Conservation (phyloP, 2,113 vertebrate genomes). For the Rousettus leschenaultii region DNA sequence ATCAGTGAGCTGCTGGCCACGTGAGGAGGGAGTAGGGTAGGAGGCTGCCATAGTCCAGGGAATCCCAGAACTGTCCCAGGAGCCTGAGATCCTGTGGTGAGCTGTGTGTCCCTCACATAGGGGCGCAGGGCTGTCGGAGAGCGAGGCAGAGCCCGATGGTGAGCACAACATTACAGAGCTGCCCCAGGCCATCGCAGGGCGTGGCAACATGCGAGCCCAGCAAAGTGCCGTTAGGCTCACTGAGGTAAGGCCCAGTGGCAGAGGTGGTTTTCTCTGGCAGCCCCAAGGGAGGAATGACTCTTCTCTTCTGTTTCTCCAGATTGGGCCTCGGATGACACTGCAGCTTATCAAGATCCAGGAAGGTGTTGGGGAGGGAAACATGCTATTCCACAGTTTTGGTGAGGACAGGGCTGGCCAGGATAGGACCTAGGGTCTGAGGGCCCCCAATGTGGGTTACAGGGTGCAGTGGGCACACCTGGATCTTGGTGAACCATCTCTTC, state of each 20-base stretch:
- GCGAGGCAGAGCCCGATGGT: conserved; percentile 92
- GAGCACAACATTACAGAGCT: conserved; percentile 93
- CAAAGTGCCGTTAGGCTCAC: conserved; percentile 94
- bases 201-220: conserved; percentile 91
- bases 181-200: conserved; percentile 88
- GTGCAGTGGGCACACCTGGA: rapidly evolving
- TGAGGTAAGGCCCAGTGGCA: conserved; percentile 79
- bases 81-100: neutral
- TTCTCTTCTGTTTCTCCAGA: conserved; percentile 69
- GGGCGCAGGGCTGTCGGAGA: conserved; percentile 91
- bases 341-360: conserved; percentile 92
- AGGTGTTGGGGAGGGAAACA: conserved; percentile 87
- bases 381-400: conserved; percentile 90
- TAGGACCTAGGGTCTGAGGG: neutral
- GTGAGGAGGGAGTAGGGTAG: conserved; percentile 74
- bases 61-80: rapidly evolving
- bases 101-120: conserved; percentile 60
- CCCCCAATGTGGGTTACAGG: rapidly evolving
- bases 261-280: rapidly evolving
- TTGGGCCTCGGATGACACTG: conserved; percentile 92
- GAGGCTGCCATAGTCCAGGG: neutral
- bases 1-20: conserved; percentile 94
- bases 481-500: rapidly evolving
- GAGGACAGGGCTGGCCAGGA: conserved; percentile 47
- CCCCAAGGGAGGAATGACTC: rapidly evolving